These are phyloP conservation scores for Psix sp. DNA, from an alignment of 1,140 invertebrate species.

Conservation along the genomic window DNA sequence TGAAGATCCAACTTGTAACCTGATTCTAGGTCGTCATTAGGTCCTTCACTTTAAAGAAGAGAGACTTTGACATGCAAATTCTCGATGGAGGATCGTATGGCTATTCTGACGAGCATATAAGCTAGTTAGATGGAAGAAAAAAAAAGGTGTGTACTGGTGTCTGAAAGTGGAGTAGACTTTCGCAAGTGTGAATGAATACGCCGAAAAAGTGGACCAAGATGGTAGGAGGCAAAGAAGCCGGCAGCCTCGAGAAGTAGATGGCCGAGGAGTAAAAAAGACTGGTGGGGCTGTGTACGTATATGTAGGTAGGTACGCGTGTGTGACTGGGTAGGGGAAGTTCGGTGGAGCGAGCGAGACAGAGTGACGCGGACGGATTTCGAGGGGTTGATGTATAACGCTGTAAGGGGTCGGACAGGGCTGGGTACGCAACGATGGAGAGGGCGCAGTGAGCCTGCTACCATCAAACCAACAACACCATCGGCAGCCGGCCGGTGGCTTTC, in stretches of 20 bases:
- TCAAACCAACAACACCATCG: slow-evolving; percentile 74
- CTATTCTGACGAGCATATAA: no score
- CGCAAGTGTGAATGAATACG: slow-evolving; percentile 20
- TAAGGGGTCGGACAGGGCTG: slow-evolving; percentile 67
- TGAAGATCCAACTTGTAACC: no score
- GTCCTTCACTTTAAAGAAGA: no score
- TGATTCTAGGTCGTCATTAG: no score
- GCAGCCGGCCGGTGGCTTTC: slow-evolving; percentile 45
- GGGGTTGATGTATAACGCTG: slow-evolving; percentile 64
- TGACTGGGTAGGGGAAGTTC: slow-evolving; percentile 28
- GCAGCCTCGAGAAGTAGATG: slow-evolving; percentile 16
- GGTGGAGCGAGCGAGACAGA: slow-evolving; percentile 39
- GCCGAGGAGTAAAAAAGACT: background rate
- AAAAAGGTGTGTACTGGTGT: no score
- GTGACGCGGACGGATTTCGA: slow-evolving; percentile 59
- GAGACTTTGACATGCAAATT: no score
- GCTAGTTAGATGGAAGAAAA: no score
- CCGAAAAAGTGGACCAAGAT: slow-evolving; percentile 36
- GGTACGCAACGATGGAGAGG: slow-evolving; percentile 72
- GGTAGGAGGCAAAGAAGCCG: slow-evolving; percentile 22
- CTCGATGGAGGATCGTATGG: no score
- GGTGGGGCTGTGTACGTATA: slow-evolving; percentile 40
- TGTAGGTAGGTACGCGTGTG: slow-evolving; percentile 39
- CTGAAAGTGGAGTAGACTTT: no score
- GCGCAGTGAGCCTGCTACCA: slow-evolving; percentile 77